Percentiles rank a stretch among this genome's conserved stretches.
Evolutionary conservation across 2,113 vertebrate genomes (phyloP).

Genomic region (Lepisosteus osseus): DNA sequence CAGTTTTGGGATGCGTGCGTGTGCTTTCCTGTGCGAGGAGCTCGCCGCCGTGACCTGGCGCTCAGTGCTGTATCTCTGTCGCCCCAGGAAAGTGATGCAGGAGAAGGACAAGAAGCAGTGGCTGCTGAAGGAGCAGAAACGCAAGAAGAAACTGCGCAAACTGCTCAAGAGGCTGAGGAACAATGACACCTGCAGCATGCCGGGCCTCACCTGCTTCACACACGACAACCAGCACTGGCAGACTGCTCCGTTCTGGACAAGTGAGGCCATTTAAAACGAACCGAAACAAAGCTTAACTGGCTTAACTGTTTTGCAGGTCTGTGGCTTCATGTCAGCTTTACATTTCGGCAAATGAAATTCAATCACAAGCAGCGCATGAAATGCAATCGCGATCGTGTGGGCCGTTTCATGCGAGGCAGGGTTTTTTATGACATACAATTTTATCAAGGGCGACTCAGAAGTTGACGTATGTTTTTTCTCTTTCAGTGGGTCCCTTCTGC

Average conservation of each 20-base stretch:
- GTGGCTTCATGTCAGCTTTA: too few species aligned
- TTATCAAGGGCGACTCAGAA: background rate
- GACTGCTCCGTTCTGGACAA: constrained; percentile 90
- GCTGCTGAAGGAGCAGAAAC: constrained; percentile 86
- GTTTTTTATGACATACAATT: too few species aligned
- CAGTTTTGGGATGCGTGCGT: background rate
- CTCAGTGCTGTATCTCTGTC: background rate
- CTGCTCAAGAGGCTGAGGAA: constrained; percentile 89
- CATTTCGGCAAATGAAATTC: too few species aligned
- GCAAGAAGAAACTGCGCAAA: constrained; percentile 90
- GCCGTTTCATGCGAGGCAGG: too few species aligned
- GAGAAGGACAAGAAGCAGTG: constrained; percentile 81
- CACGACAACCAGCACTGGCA: constrained; percentile 98
- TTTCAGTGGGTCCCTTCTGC: constrained; percentile 92
- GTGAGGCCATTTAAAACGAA: constrained; percentile 58
- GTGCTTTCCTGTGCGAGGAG: background rate
- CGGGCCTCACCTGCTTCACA: constrained; percentile 95
- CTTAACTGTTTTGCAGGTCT: too few species aligned
- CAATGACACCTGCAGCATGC: constrained; percentile 96
- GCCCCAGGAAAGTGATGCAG: constrained; percentile 65
- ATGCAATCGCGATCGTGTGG: too few species aligned
- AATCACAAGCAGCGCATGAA: too few species aligned
- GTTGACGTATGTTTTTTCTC: background rate
- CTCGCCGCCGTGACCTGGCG: background rate
- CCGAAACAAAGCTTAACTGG: too few species aligned